Base-by-base conservation (phyloP, 2,888 invertebrate genomes). In the Drosophila borealis region DNA sequence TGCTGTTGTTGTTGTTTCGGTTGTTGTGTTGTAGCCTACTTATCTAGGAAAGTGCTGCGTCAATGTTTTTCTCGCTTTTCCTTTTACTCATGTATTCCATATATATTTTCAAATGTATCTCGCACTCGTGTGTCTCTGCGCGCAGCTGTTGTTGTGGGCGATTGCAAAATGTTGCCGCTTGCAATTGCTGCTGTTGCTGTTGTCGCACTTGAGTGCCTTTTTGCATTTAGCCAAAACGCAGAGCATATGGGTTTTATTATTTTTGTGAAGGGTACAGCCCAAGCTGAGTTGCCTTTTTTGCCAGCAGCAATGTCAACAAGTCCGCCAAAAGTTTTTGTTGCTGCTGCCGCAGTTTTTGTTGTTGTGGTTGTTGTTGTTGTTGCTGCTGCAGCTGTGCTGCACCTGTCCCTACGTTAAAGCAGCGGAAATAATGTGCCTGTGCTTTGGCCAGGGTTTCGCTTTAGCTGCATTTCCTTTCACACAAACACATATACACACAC, bases 181-280 rank as follows among this genome's bases (percentile, higher is more conserved):
- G 69, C 46, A 59, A 39, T 44, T 19, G 55, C n/a, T 45, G 44
- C 10, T 50, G 46, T n/a, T 48, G 39, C 10, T 54, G 19, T n/a
- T 54, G 78, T 69, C 71, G 73, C 84, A 82, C 67, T 74, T 65
- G 75, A 75, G 62, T 74, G 77, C 70, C 61, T 74, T 74, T 29
- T 73, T 66, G 39, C 63, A 64, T 60, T 71, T 60, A 46, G 37
- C 72, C 44, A 76, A 48, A 17, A 41, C 51, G 33, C 33, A 19
- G 34, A 50, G 39, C 57, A 48, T 37, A 36, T 75, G 61, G 45
- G 34, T 25, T 17, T 50, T 19, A 33, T 41, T 44, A 19, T 13
- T 57, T 61, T 56, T 41, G 66, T 71, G 76, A 66, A 74, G 74
- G 74, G 74, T 74, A 50, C 54, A 42, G 8, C 19, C 46, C 48